Evolutionary conservation across 2,888 invertebrate species (phyloP), one percentile per base, ranked within the genome.

Genomic region (Chymomyza procnemis): DNA sequence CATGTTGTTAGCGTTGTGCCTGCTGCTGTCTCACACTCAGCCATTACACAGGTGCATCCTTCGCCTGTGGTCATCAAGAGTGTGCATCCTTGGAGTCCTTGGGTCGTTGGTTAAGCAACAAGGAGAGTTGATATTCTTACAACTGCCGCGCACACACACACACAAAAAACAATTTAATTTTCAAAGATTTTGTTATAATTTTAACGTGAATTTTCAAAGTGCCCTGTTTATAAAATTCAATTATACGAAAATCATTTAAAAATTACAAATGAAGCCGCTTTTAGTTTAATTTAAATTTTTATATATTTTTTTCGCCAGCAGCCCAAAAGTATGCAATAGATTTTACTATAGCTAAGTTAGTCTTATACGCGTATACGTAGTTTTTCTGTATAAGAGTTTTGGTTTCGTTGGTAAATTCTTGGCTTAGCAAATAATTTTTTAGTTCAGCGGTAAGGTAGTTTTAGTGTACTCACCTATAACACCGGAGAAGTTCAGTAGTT

Each of bases 11-110:
- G 80, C 64, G 85, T 85, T 65, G 74, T 89, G 65, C 89, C 89
- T 50, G 73, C 80, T 26, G 89, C 93, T 2, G 91, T 93, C 0
- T 93, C 93, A 6, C 93, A 93, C 68, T 92, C 93, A 73, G 92
- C 92, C 65, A 91, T 92, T 22, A 85, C 92, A 16, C 93, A 93
- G 74, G 88, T 92, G n/a, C 92, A 91, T 74, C 90, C 91, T 41
- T 77, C 78, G 19, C 87, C 86, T 1, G 66, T 87, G 56, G 46
- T 82, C 54, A 41, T 86, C 61, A 79, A 87, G 64, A 62, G 66
- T 65, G 19, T 69, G 57, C 41, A 34, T 41, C 61, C 61, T 12
- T 56, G 67, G 61, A 67, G 73, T 22, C 73, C 74, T 19, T 50
- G 19, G 34, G 50, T 75, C 59, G 58, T 74, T 57, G 73, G 74